Conservation (phyloP, 2,888 invertebrate genomes). For the Cheiracanthium punctorium region DNA sequence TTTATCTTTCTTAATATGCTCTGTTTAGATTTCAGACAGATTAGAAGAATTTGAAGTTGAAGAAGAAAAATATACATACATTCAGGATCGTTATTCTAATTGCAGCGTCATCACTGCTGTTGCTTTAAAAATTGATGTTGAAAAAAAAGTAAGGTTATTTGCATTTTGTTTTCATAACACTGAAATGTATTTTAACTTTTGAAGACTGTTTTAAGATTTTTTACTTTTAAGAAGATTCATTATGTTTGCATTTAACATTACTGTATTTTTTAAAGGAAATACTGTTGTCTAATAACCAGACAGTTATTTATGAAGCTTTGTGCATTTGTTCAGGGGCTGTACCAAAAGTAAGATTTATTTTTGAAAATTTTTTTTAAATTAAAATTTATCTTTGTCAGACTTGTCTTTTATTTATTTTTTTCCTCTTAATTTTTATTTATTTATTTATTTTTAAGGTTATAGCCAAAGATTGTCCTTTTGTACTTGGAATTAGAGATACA, state of each 20-base stretch:
- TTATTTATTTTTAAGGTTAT: conserved; percentile 74
- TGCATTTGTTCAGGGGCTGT: conserved; percentile 94
- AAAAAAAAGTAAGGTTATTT: conserved; percentile 76
- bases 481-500: conserved; percentile 94
- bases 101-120: conserved; percentile 80
- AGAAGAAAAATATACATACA: conserved; percentile 82
- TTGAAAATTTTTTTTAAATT: background rate
- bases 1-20: background rate
- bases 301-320: conserved; percentile 85
- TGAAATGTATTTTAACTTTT: no score
- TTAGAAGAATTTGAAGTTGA: conserved; percentile 90
- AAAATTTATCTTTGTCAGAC: background rate
- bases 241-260: no score
- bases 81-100: conserved; percentile 79
- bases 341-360: conserved; percentile 80
- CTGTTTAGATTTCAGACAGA: conserved; percentile 80
- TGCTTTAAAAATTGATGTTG: conserved; percentile 75
- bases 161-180: no score
- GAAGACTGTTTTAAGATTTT: no score
- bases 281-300: conserved; percentile 75
- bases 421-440: background rate
- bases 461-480: conserved; percentile 77
- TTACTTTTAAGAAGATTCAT: no score
- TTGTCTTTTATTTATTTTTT: background rate
- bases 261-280: conserved; percentile 69